These are phyloP conservation scores for Apis dorsata DNA, from an alignment of 1,140 invertebrate genomes.

Conservation along the genomic window DNA sequence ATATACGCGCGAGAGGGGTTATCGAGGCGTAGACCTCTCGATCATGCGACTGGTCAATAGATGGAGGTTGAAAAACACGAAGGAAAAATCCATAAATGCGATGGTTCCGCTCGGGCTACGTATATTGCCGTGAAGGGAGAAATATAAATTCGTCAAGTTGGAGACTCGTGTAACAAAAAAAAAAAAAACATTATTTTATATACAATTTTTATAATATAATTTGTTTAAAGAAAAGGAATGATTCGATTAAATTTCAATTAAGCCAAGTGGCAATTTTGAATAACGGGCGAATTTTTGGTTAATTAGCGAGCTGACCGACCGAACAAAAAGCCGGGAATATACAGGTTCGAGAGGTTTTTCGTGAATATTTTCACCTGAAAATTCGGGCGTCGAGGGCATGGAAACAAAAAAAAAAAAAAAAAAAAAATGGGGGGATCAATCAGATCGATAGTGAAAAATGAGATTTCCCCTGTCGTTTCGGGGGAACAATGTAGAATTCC, in stretches of 20 bases:
- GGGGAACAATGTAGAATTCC: slow-evolving; percentile 15
- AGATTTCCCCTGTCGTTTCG: slow-evolving; percentile 13
- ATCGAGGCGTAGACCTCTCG: slow-evolving; percentile 19
- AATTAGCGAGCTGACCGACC: not conserved
- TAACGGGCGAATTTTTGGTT: not conserved
- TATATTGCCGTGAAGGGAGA: slow-evolving; percentile 22
- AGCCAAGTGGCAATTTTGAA: not conserved
- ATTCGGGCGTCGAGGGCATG: not conserved
- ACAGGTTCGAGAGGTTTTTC: not conserved
- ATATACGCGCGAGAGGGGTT: slow-evolving; percentile 21
- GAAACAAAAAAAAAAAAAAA: not conserved
- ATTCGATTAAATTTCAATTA: slow-evolving; percentile 10
- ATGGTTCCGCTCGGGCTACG: not conserved
- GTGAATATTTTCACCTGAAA: not conserved
- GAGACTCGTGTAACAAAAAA: not conserved
- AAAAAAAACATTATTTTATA: too few species aligned
- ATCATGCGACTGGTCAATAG: slow-evolving; percentile 29
- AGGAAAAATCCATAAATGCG: slow-evolving; percentile 10
- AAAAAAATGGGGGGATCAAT: not conserved
- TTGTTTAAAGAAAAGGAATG: not conserved
- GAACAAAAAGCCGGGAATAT: not conserved
- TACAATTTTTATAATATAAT: not conserved
- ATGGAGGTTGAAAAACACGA: slow-evolving; percentile 17
- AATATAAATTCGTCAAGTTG: slow-evolving; percentile 39
- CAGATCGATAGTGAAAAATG: slow-evolving; percentile 37